Evolutionary conservation across 1,140 invertebrate genomes (phyloP), one percentile per base, ranked within the genome.

Genomic region (Temnothorax longispinosus): DNA sequence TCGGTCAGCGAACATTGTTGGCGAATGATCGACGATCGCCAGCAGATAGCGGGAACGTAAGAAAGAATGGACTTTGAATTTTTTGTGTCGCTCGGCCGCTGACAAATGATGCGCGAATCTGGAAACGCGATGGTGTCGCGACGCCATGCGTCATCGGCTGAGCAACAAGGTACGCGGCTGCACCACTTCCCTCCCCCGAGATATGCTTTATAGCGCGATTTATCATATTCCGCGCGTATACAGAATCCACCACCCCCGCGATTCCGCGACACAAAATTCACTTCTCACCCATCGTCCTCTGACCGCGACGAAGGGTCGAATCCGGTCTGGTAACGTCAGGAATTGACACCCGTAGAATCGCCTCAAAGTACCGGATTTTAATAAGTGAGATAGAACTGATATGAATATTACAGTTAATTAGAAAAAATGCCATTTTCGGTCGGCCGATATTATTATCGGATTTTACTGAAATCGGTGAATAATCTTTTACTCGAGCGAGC

Each of bases 81-180:
- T 84, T 84, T 84, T 84, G 80, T n/a, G 80, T 84, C 41, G 80
- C 44, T 50, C 54, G 52, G 80, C 54, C 69, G 54, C 69, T 84
- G 80, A 84, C 80, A 84, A 84, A 84, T 84, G 80, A 84, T 84
- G 80, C 80, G 69, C 69, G 69, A 84, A 84, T 84, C 80, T 84
- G 80, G 69, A 74, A 74, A 75, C 80, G 80, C 80, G 64, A 71
- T 60, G 80, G 80, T 74, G 80, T 84, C 80, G 80, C 80, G 44
- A 75, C 69, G 54, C 80, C 80, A 84, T 84, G 80, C 56, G 80
- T 84, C 80, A 75, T 84, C 80, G 80, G 41, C 71, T 60, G 80
- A 84, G 80, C 80, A 84, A 84, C 80, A 84, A 84, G 80, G 80
- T 47, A 41, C 27, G 54, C 67, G 67, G 54, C 11, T 74, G 67